Percentiles rank a stretch among this genome's conserved stretches.
phyloP scores from a whole-genome alignment of 2,113 vertebrate genomes.

The Cisticola juncidis region DNA sequence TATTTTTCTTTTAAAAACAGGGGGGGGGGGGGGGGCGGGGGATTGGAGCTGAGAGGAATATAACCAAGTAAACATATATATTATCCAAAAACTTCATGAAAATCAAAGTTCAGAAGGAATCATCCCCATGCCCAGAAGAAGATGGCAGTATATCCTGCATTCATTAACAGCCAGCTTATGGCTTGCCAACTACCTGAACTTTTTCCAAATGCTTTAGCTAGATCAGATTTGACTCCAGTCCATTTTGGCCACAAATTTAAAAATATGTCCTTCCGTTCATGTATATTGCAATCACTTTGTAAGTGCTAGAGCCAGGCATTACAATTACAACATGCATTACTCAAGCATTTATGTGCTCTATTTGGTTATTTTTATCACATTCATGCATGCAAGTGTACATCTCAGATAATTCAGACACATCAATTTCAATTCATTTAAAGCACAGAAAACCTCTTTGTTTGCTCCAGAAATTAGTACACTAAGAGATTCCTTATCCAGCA shows the following conservation, averaged over 20 bases:
- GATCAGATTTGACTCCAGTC: constrained; percentile 41
- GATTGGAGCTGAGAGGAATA: neutral
- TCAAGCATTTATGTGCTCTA: constrained; percentile 5
- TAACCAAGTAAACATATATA: neutral
- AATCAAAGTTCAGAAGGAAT: neutral
- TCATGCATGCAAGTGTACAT: neutral
- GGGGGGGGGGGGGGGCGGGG: neutral
- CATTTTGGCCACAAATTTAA: constrained; percentile 37
- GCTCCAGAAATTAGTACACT: neutral
- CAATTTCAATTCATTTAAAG: neutral
- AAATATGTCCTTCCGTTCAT: constrained; percentile 37
- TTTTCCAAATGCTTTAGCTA: constrained; percentile 42
- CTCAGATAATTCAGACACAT: neutral
- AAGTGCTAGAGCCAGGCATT: constrained; percentile 3
- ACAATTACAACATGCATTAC: constrained; percentile 53
- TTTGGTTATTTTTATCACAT: constrained; percentile 47
- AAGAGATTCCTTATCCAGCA: neutral
- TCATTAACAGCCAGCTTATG: neutral
- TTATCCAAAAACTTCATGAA: neutral
- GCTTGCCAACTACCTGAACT: constrained; percentile 40
- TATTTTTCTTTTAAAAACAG: neutral
- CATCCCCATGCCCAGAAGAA: neutral
- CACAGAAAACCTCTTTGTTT: neutral
- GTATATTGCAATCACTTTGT: neutral
- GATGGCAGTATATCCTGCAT: neutral